Conservation (phyloP, 1,140 invertebrate species). For the Trypoxylus dichotomus region DNA sequence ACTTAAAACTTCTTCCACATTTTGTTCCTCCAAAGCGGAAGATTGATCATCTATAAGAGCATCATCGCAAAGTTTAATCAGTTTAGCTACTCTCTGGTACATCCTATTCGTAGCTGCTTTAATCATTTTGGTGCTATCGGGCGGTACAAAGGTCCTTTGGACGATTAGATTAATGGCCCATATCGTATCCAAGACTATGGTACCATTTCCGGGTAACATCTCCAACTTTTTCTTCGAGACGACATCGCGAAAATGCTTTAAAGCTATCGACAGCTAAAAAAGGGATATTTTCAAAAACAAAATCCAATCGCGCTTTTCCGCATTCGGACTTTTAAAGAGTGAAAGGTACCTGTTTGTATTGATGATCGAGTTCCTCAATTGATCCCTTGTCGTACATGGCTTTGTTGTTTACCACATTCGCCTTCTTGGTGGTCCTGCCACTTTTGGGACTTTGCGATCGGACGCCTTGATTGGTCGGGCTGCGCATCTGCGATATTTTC, state of each 20-base stretch:
- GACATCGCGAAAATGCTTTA: constrained; percentile 74
- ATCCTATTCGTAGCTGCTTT: constrained; percentile 82
- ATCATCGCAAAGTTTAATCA: constrained; percentile 89
- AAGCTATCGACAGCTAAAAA: constrained; percentile 30
- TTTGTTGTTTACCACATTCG: constrained; percentile 1
- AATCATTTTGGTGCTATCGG: constrained; percentile 53
- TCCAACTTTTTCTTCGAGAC: constrained; percentile 89
- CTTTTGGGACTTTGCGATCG: constrained; percentile 49
- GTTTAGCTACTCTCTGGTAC: constrained; percentile 81
- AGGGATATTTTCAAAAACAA: not conserved
- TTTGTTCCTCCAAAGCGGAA: constrained; percentile 66
- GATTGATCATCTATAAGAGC: constrained; percentile 74
- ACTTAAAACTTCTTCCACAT: constrained; percentile 77
- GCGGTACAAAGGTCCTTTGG: constrained; percentile 53
- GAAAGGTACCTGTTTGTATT: constrained; percentile 48
- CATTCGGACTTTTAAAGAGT: too few species aligned
- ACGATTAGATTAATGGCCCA: constrained; percentile 79
- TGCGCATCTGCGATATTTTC: constrained; percentile 83
- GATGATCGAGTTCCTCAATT: constrained; percentile 45
- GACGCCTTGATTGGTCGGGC: constrained; percentile 57
- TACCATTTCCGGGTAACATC: constrained; percentile 89
- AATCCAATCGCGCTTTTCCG: not conserved
- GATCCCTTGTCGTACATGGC: constrained; percentile 21
- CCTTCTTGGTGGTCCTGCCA: constrained; percentile 32
- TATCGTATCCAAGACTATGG: constrained; percentile 88